phyloP scores from a whole-genome alignment of 1,140 invertebrate genomes.

The Drosophila pruinosa region DNA sequence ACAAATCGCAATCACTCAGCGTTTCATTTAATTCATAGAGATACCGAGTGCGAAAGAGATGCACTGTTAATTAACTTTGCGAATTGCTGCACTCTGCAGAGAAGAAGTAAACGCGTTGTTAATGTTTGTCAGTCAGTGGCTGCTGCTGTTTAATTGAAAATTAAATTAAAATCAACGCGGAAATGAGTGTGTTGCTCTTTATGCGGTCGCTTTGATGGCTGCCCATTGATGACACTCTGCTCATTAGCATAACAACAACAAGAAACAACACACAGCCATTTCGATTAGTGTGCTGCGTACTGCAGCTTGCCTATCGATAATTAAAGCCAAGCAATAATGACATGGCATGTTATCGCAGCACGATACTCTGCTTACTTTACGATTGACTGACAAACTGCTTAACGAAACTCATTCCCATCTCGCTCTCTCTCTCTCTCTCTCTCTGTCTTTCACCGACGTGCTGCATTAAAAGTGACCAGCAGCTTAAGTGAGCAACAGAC shows the following conservation, averaged over 20 bases:
- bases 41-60: background rate
- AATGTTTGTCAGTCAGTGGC: constrained; percentile 12
- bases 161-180: constrained; percentile 66
- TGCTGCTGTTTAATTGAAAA: constrained; percentile 65
- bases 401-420: background rate
- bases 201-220: constrained; percentile 22
- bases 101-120: constrained; percentile 37
- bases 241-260: background rate
- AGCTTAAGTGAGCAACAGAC: constrained; percentile 25
- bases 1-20: constrained; percentile 58
- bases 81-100: constrained; percentile 40
- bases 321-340: background rate
- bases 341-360: background rate
- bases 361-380: constrained; percentile 12
- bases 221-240: background rate
- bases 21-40: constrained; percentile 22
- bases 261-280: background rate
- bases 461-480: constrained; percentile 14
- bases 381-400: constrained; percentile 20
- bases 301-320: constrained; percentile 3
- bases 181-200: constrained; percentile 41
- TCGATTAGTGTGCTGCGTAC: background rate
- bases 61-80: constrained; percentile 70
- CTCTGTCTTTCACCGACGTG: constrained; percentile 22
- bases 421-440: constrained; percentile 29